phyloP scores from a whole-genome alignment of 2,888 invertebrate species.

The Epistrophe eligans region DNA sequence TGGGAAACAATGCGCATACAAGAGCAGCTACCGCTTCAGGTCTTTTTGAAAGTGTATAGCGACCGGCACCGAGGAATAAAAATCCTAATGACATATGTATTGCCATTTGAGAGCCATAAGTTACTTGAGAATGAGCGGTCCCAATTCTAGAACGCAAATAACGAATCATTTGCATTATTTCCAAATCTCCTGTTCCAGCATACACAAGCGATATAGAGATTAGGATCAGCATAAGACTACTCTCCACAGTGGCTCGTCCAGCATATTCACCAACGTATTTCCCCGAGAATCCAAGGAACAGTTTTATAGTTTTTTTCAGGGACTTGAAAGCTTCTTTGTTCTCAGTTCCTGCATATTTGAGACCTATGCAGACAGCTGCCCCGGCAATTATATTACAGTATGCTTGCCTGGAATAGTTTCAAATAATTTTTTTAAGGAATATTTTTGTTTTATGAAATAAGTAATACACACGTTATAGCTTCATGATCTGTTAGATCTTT shows the following conservation, averaged over 20 bases:
- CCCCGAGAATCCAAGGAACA: constrained; percentile 84
- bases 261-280: constrained; percentile 93
- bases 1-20: constrained; percentile 97
- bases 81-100: constrained; percentile 98
- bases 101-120: constrained; percentile 96
- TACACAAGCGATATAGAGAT: constrained; percentile 91
- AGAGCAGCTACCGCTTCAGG: constrained; percentile 95
- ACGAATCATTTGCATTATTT: constrained; percentile 92
- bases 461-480: constrained; percentile 93
- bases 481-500: constrained; percentile 92
- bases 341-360: constrained; percentile 97
- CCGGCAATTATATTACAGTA: constrained; percentile 98
- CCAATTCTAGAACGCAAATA: constrained; percentile 93
- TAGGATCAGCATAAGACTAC: constrained; percentile 92
- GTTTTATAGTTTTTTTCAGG: constrained; percentile 84
- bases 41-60: constrained; percentile 92
- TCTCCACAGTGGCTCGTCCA: constrained; percentile 95
- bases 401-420: constrained; percentile 89
- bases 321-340: constrained; percentile 92
- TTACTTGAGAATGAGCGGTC: constrained; percentile 88
- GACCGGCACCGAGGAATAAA: constrained; percentile 96
- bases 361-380: constrained; percentile 95
- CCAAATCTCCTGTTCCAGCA: constrained; percentile 96
- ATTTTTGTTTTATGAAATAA: background rate
- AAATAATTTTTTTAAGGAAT: background rate